Conservation (phyloP, 2,888 invertebrate genomes). For the Alitta virens region DNA sequence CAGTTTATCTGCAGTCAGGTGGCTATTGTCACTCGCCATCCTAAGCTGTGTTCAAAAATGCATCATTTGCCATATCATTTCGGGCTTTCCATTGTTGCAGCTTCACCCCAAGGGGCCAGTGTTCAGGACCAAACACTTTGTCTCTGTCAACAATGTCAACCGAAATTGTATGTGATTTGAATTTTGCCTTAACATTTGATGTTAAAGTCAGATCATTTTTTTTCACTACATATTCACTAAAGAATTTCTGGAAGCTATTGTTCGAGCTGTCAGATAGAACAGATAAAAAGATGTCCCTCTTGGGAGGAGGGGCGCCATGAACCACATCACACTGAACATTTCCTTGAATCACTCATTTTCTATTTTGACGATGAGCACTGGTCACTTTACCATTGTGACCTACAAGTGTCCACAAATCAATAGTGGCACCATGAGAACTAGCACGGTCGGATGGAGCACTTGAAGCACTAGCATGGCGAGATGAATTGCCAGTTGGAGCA, state of each 20-base stretch:
- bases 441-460: too few relatives aligned
- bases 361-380: neutral
- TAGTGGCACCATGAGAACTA: neutral
- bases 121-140: neutral
- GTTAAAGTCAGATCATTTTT: neutral
- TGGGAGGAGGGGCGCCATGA: neutral
- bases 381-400: neutral
- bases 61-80: neutral
- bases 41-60: neutral
- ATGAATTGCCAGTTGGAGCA: too few relatives aligned
- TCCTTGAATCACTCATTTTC: neutral
- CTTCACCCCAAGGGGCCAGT: neutral
- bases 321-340: neutral
- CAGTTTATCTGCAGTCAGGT: neutral
- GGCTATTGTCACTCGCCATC: neutral
- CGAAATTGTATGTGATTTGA: neutral
- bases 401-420: neutral
- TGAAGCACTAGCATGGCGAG: too few relatives aligned
- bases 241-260: neutral
- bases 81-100: neutral
- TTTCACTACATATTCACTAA: neutral
- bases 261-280: neutral
- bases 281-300: neutral
- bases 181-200: neutral
- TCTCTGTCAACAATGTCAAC: neutral